Conservation (phyloP, 2,888 invertebrate genomes). For the Masnerella sp. region DNA sequence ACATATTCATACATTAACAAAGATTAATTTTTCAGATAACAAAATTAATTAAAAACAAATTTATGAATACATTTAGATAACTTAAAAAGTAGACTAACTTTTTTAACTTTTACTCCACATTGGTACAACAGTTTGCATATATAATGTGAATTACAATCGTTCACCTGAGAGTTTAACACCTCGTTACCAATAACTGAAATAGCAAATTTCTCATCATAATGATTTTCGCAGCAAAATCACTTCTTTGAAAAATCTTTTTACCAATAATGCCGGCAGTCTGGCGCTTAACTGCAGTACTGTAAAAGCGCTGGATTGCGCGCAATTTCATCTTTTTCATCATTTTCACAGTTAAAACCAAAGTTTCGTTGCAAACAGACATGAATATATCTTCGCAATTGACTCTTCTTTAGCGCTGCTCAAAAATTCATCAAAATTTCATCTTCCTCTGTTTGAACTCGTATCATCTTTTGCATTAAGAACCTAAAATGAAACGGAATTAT, state of each 20-base stretch:
- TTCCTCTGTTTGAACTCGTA: too few species aligned
- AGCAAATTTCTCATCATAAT: conserved; percentile 1
- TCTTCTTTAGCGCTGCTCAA: background rate
- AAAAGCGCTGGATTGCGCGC: conserved; percentile 48
- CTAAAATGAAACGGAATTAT: too few species aligned
- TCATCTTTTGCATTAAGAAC: conserved; percentile 13
- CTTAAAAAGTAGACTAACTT: conserved; percentile 75
- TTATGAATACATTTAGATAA: conserved; percentile 12
- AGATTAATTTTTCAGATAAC: background rate
- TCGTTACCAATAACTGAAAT: conserved; percentile 86
- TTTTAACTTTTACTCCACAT: conserved; percentile 82
- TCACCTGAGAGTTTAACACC: conserved; percentile 85
- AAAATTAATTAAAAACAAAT: conserved; percentile 7
- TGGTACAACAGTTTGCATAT: conserved; percentile 81
- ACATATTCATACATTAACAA: background rate
- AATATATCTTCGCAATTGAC: conserved; percentile 2
- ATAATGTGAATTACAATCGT: conserved; percentile 84
- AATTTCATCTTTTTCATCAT: conserved; percentile 27
- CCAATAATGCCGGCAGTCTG: conserved; percentile 72
- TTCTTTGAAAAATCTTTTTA: conserved; percentile 50
- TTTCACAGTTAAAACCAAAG: conserved; percentile 5
- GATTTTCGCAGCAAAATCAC: background rate
- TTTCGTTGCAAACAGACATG: background rate
- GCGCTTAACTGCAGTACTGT: conserved; percentile 32
- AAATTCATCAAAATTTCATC: background rate